These are phyloP conservation scores for Paedocypris sp. DNA, from an alignment of 2,113 vertebrate species.

Conservation along the genomic window DNA sequence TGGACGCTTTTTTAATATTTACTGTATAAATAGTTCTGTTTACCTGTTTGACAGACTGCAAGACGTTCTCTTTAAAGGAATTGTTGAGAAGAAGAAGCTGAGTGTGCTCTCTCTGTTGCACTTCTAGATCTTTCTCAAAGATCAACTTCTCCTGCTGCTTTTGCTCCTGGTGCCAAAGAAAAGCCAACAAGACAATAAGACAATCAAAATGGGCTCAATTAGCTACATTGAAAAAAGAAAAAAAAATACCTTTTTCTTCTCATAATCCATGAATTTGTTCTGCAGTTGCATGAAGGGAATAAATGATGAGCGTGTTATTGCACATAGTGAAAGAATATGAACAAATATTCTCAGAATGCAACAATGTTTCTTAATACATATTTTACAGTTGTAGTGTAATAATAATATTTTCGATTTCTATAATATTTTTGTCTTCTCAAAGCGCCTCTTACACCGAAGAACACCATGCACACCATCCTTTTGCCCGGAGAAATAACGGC, in stretches of 20 bases:
- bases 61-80: conserved; percentile 72
- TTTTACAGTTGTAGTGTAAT: no score
- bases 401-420: no score
- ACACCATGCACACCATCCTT: no score
- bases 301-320: no score
- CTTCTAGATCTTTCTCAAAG: conserved; percentile 72
- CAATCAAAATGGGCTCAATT: background rate
- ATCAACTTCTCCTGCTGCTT: conserved; percentile 80
- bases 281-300: conserved; percentile 52
- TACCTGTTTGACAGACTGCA: conserved; percentile 81
- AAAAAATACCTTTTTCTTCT: conserved; percentile 80
- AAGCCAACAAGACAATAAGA: background rate
- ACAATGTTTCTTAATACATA: no score
- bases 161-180: conserved; percentile 58
- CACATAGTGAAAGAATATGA: no score
- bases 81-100: conserved; percentile 71
- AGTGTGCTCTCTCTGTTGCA: conserved; percentile 72
- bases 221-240: background rate
- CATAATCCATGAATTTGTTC: conserved; percentile 85
- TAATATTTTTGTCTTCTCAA: no score
- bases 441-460: no score
- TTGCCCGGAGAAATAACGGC: no score
- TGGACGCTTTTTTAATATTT: background rate
- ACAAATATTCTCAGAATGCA: no score
- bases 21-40: background rate